Percentiles rank a stretch among this genome's conserved stretches.
Conservation (phyloP, 2,113 vertebrate genomes). For the Pachypanchax playfairii region DNA sequence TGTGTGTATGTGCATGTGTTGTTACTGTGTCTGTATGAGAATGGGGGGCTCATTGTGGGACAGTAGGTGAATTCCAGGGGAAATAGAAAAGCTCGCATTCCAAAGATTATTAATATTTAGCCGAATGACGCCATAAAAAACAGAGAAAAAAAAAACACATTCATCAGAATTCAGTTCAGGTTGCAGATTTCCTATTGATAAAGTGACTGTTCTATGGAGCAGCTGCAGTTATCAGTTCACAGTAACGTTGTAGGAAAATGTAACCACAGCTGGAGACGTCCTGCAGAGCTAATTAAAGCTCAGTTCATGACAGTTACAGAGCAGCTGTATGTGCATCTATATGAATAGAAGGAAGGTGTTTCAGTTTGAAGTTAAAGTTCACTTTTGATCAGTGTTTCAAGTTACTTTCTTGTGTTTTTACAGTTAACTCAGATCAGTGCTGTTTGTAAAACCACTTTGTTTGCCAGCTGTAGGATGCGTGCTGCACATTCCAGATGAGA, state of each 20-base stretch:
- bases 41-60: conserved; percentile 8
- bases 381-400: neutral
- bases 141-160: neutral
- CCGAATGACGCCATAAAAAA: neutral
- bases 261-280: neutral
- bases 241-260: conserved; percentile 12
- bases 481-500: neutral
- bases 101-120: conserved; percentile 6
- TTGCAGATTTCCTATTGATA: too few relatives aligned
- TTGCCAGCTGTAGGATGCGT: conserved; percentile 1
- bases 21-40: conserved; percentile 2
- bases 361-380: neutral
- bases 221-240: conserved; percentile 19
- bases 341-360: too few relatives aligned
- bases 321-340: neutral
- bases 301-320: neutral
- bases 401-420: conserved; percentile 6
- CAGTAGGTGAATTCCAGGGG: conserved; percentile 45
- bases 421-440: conserved; percentile 12
- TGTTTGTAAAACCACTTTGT: conserved; percentile 21
- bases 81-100: conserved; percentile 55
- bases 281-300: neutral
- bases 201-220: too few relatives aligned
- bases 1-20: conserved; percentile 3
- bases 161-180: too few relatives aligned